phyloP scores from a whole-genome alignment of 2,113 vertebrate species.

The Cygnus buccinator region DNA sequence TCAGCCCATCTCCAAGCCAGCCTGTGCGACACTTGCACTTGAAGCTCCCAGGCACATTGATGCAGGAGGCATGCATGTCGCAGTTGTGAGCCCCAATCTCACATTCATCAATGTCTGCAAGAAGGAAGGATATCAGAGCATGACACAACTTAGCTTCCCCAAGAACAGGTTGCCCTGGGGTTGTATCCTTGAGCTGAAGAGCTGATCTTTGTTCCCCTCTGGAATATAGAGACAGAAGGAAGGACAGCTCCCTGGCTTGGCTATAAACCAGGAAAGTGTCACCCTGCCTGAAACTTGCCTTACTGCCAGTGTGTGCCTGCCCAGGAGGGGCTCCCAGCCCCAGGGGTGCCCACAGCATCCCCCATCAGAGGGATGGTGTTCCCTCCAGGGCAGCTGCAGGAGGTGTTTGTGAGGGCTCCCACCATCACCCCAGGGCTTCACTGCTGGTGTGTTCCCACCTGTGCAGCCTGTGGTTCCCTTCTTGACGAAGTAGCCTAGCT shows the following conservation, averaged over 20 bases:
- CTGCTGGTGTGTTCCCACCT: slow-evolving; percentile 68
- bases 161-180: not conserved
- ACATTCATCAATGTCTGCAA: slow-evolving; percentile 92
- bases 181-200: not conserved
- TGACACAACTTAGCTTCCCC: not conserved
- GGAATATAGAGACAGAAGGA: not conserved
- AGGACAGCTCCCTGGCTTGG: not conserved
- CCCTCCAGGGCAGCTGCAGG: not conserved
- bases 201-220: not conserved
- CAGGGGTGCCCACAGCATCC: not conserved
- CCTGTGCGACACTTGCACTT: slow-evolving; percentile 91
- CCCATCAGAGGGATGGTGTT: not conserved
- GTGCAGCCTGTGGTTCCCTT: slow-evolving; percentile 91
- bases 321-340: not conserved
- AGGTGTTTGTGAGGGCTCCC: not conserved
- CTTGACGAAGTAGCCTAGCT: slow-evolving; percentile 88
- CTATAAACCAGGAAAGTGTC: not conserved
- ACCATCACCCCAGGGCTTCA: not conserved
- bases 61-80: slow-evolving; percentile 88
- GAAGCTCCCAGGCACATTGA: slow-evolving; percentile 93
- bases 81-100: slow-evolving; percentile 92
- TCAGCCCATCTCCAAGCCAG: slow-evolving; percentile 90
- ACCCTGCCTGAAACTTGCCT: not conserved
- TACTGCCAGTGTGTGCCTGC: not conserved
- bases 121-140: not conserved